Percentiles rank a stretch among this genome's conserved stretches.
These are phyloP conservation scores for Pheosia gnoma DNA, from an alignment of 2,888 invertebrate genomes.

Conservation along the genomic window DNA sequence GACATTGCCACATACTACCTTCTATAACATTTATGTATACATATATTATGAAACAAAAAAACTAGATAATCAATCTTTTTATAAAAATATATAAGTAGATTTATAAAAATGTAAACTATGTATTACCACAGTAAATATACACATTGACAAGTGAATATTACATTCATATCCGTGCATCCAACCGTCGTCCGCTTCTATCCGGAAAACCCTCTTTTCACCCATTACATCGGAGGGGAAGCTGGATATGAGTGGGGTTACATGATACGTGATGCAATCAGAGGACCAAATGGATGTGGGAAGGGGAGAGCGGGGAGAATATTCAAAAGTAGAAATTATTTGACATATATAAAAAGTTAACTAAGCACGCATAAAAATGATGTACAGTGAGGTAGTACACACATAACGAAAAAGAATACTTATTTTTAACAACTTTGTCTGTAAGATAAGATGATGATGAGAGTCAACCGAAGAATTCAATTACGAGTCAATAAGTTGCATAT, in stretches of 20 bases:
- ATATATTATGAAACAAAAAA: too few relatives aligned
- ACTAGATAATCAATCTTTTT: too few relatives aligned
- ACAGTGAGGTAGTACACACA: neutral
- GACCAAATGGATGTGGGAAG: constrained; percentile 19
- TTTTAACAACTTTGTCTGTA: too few relatives aligned
- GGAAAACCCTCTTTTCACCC: constrained; percentile 34
- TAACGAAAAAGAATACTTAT: too few relatives aligned
- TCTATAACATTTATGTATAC: too few relatives aligned
- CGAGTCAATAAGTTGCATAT: too few relatives aligned
- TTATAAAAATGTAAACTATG: too few relatives aligned
- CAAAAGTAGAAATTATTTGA: neutral
- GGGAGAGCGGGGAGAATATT: constrained; percentile 19
- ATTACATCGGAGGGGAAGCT: constrained; percentile 33
- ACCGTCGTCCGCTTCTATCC: constrained; percentile 21
- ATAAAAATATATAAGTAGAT: constrained; percentile 23
- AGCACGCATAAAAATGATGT: too few relatives aligned
- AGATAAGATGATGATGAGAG: too few relatives aligned
- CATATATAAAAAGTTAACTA: neutral
- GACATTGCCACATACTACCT: too few relatives aligned
- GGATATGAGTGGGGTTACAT: constrained; percentile 32
- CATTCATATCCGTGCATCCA: constrained; percentile 10
- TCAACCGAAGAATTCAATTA: too few relatives aligned
- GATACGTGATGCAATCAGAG: constrained; percentile 40
- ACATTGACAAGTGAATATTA: constrained; percentile 12
- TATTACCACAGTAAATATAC: constrained; percentile 1